Base-by-base conservation (phyloP, 2,888 invertebrate genomes). In the Agonum fuliginosum region DNA sequence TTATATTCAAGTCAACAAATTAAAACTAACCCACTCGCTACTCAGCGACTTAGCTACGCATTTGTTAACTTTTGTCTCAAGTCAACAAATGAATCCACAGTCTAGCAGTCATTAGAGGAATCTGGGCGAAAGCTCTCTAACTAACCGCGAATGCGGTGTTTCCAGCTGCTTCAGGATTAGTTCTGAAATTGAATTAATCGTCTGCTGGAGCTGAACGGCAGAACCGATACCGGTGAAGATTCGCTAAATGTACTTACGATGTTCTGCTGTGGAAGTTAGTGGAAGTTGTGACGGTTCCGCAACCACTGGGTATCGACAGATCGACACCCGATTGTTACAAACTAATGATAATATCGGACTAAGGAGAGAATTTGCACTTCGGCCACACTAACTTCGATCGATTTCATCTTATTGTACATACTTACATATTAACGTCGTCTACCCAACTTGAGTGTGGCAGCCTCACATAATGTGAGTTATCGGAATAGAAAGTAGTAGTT, bases 201-300 rank as follows among this genome's bases (percentile, higher is more conserved):
- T n/a, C n/a, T 10, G 37, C 3, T 48, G n/a, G 48, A 19, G 4
- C 12, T 37, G 37, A 37, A 37, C 37, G 37, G 37, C 12, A 8
- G 12, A 19, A n/a, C n/a, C n/a, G n/a, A n/a, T n/a, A n/a, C n/a
- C 20, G 1, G 12, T n/a, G 54, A 54, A 54, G 54, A 54, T 54
- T 54, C 54, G 24, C 12, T 54, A 54, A 54, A 54, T 54, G 54
- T 54, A 54, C 54, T 54, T 54, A 48, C 24, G 22, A 54, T 24
- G 54, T 54, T 54, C 54, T 24, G 24, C 37, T 37, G 37, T 10
- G 12, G 37, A 37, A 37, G 37, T 37, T 37, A 0, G 6, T 24
- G 24, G 3, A 24, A 54, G 22, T 54, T 54, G 12, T 20, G 24
- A 48, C 37, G 37, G 19, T 48, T 48, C 19, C 10, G 22, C 24